phyloP scores from a whole-genome alignment of 37 sponge, comb jelly and placozoan species.

The Eunapius fragilis region DNA sequence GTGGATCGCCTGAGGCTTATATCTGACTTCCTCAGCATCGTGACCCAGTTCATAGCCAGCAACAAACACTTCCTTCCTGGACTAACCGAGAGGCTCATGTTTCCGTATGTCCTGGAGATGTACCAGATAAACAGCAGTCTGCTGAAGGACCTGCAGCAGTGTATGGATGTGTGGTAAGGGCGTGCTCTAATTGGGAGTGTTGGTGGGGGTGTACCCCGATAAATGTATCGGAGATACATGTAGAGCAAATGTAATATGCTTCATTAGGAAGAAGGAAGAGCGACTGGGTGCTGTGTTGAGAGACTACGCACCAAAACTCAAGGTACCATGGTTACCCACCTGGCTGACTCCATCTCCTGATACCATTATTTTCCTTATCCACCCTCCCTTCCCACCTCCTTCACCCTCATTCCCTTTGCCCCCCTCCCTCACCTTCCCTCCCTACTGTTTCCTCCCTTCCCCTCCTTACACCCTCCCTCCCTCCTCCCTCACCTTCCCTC shows the following conservation, averaged over 20 bases:
- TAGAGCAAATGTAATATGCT: background rate
- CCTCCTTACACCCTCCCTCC: background rate
- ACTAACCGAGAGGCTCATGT: constrained; percentile 43
- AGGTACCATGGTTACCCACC: too few relatives aligned
- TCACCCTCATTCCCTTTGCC: background rate
- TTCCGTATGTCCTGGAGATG: constrained; percentile 74
- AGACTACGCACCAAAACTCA: background rate
- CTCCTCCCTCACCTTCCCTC: background rate
- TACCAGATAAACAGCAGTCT: constrained; percentile 62
- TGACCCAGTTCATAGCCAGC: constrained; percentile 16
- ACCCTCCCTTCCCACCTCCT: background rate
- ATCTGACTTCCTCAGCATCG: constrained; percentile 46
- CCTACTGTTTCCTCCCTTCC: background rate
- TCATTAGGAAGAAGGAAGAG: background rate
- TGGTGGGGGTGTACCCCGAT: background rate
- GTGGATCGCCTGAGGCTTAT: constrained; percentile 50
- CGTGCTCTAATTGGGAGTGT: too few relatives aligned
- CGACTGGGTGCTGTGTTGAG: background rate
- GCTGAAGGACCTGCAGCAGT: constrained; percentile 43
- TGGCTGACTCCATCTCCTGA: background rate
- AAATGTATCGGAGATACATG: background rate
- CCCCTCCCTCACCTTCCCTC: background rate
- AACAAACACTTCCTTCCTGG: constrained; percentile 58
- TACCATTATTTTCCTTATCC: background rate
- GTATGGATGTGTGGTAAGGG: constrained; percentile 71